Evolutionary conservation across 2,888 invertebrate species (phyloP).

Genomic region (Catocala nupta): DNA sequence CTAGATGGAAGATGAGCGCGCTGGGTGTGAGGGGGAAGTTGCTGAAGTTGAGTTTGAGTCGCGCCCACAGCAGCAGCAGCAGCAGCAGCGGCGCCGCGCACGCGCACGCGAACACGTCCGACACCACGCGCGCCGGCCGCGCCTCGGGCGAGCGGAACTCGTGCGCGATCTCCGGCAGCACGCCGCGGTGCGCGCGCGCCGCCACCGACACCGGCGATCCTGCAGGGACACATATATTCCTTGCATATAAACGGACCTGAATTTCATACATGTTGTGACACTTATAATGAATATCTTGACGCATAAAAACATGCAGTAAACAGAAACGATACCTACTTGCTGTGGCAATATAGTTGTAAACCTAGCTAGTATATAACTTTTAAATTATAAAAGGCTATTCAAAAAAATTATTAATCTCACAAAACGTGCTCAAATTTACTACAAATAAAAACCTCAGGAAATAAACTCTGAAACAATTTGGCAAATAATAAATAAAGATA

Average conservation of each 20-base stretch:
- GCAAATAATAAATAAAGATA: no score
- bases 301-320: no score
- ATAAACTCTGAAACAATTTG: no score
- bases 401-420: no score
- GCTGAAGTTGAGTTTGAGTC: constrained; percentile 94
- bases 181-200: constrained; percentile 64
- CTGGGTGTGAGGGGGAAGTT: constrained; percentile 93
- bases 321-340: no score
- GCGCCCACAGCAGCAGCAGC: constrained; percentile 94
- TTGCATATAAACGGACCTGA: background rate
- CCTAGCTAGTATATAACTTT: no score
- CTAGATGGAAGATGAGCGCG: constrained; percentile 96
- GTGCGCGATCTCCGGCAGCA: constrained; percentile 90
- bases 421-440: no score
- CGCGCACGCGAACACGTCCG: constrained; percentile 95
- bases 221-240: constrained; percentile 1
- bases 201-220: constrained; percentile 21
- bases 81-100: constrained; percentile 94
- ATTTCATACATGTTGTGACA: no score
- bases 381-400: no score
- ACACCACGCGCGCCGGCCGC: constrained; percentile 95
- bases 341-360: no score
- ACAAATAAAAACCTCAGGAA: no score
- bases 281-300: no score
- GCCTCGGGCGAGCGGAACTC: constrained; percentile 97